Base-by-base conservation (phyloP, 1,140 invertebrate genomes). In the Drosophila simulans region DNA sequence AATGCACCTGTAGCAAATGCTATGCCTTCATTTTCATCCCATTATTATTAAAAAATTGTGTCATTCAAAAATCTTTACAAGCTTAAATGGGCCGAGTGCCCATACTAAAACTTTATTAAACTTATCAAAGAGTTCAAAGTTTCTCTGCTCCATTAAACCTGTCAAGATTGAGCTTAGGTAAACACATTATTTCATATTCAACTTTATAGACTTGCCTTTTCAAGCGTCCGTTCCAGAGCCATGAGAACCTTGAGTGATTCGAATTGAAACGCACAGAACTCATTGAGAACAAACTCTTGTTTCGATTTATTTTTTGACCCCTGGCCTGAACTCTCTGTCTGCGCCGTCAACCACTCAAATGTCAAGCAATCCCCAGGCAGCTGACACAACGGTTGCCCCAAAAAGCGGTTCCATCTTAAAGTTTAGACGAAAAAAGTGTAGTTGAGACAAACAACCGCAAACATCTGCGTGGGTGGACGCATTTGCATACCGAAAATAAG, bases 371-470 rank as follows among this genome's bases (percentile, higher is more conserved):
- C 66, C n/a, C 42, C 8, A 51, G 64, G 64, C 64, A 53, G 37
- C 51, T 57, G 66, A 48, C 42, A 70, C 34, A 27, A 31, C 39
- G 52, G 34, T 39, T 39, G 56, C 3, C n/a, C 48, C 77, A 45
- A 49, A 48, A 40, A 70, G 25, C 22, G 27, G 27, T 48, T 55
- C 35, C 56, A 42, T 70, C 43, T 69, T 70, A 57, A 70, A 70
- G 66, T 70, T 70, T 49, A 15, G 34, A 22, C 35, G 35, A 37
- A 46, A 69, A 40, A 74, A 84, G 54, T 70, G 56, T 77, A 57
- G 65, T 57, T 70, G 64, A 46, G 60, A 57, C 62, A 59, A 60
- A 63, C 55, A 86, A 62, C 79, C 82, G 58, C 84, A 88, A 84
- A 89, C 71, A 80, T 78, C 64, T 75, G 48, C 13, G 51, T 49